Evolutionary conservation across 2,797 vertebrate genomes (phyloP).

Genomic region (Borostomias antarcticus): DNA sequence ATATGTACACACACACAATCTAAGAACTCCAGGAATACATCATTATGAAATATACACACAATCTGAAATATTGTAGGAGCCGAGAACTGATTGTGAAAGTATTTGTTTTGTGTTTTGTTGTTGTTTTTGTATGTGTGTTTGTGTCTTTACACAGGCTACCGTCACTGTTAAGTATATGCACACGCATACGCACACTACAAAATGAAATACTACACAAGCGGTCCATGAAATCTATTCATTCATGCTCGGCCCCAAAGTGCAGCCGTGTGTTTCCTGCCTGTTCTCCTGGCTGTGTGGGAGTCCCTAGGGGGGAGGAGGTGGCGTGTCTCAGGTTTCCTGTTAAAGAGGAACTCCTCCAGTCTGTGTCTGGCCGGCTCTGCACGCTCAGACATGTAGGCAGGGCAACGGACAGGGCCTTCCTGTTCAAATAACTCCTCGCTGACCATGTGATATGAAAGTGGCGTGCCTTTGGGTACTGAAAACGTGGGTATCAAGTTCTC

Average conservation of each 20-base stretch:
- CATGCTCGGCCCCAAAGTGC: neutral
- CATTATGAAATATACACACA: neutral
- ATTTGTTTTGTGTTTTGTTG: too few relatives aligned
- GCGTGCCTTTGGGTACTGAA: too few relatives aligned
- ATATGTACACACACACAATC: neutral
- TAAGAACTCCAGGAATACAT: too few relatives aligned
- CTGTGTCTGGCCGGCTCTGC: slow-evolving; percentile 24
- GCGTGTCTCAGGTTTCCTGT: slow-evolving; percentile 29
- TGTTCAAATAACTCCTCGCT: too few relatives aligned
- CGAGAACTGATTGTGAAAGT: too few relatives aligned
- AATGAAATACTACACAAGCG: neutral
- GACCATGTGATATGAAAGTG: too few relatives aligned
- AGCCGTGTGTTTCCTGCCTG: neutral
- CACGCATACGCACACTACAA: neutral
- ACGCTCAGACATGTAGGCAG: slow-evolving; percentile 41
- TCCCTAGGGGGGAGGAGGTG: slow-evolving; percentile 16
- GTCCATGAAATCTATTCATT: neutral
- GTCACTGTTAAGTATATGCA: too few relatives aligned
- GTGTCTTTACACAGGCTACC: too few relatives aligned
- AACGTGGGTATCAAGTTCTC: too few relatives aligned
- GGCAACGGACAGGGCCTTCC: slow-evolving; percentile 32
- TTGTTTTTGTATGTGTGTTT: too few relatives aligned
- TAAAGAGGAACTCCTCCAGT: slow-evolving; percentile 13
- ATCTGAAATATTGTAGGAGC: neutral
- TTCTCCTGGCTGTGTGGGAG: neutral